Evolutionary conservation across 2,113 vertebrate genomes (phyloP).

Genomic region (Eretmodus cyanostictus): DNA sequence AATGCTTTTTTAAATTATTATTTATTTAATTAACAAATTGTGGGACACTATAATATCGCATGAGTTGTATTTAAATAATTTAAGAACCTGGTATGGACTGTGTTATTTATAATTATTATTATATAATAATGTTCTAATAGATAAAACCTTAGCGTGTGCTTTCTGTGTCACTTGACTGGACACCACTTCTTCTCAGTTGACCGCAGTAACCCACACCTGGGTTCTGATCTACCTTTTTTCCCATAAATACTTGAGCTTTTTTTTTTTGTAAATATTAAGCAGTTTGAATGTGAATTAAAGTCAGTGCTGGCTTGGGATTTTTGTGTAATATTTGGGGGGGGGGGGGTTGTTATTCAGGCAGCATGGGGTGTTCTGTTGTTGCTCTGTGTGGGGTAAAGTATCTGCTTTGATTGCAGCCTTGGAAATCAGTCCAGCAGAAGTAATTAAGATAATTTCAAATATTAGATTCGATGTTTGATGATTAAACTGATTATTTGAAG

Average conservation of each 20-base stretch:
- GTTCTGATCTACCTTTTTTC: background rate
- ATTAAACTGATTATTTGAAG: slow-evolving; percentile 45
- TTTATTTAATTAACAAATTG: background rate
- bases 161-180: background rate
- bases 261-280: background rate
- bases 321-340: background rate
- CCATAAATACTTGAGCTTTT: background rate
- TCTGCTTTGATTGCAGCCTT: background rate
- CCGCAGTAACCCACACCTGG: background rate
- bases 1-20: background rate
- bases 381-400: background rate
- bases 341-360: background rate
- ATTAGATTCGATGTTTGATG: background rate
- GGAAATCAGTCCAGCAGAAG: slow-evolving; percentile 42
- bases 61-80: background rate
- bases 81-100: background rate
- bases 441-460: slow-evolving; percentile 35
- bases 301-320: background rate
- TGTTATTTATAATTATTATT: background rate
- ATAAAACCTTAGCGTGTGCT: background rate
- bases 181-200: background rate
- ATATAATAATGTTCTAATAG: background rate
- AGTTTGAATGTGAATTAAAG: background rate
- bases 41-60: background rate
- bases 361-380: background rate